Conservation (phyloP, 2,888 invertebrate genomes). For the Bugulina stolonifera region DNA sequence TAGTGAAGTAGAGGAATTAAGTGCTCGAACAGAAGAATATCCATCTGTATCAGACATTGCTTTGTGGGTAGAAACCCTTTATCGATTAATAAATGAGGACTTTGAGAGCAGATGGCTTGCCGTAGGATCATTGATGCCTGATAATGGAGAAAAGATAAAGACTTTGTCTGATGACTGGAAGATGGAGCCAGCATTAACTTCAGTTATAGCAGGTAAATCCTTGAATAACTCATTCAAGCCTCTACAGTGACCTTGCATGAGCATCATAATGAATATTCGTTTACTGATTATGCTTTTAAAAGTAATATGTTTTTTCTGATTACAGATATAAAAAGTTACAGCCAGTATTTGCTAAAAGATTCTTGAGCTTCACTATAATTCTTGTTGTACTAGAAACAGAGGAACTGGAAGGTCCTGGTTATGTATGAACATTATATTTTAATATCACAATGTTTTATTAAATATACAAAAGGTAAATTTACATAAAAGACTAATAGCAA, state of each 20-base stretch:
- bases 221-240: neutral
- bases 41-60: constrained; percentile 12
- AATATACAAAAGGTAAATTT: too few species aligned
- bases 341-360: neutral
- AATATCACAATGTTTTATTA: too few species aligned
- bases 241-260: too few species aligned
- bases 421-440: neutral
- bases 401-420: too few species aligned
- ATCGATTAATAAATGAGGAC: neutral
- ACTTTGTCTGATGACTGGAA: neutral
- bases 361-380: too few species aligned
- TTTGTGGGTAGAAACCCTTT: neutral
- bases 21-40: neutral
- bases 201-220: neutral
- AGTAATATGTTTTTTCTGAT: neutral
- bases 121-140: neutral
- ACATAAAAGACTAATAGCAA: neutral
- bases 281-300: too few species aligned
- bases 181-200: neutral
- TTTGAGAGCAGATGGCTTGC: neutral
- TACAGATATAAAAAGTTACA: neutral
- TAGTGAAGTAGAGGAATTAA: neutral
- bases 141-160: neutral
- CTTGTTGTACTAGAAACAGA: too few species aligned
- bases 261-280: too few species aligned